Base-by-base conservation (phyloP, 2,113 vertebrate genomes). In the Hippoglossus stenolepis region DNA sequence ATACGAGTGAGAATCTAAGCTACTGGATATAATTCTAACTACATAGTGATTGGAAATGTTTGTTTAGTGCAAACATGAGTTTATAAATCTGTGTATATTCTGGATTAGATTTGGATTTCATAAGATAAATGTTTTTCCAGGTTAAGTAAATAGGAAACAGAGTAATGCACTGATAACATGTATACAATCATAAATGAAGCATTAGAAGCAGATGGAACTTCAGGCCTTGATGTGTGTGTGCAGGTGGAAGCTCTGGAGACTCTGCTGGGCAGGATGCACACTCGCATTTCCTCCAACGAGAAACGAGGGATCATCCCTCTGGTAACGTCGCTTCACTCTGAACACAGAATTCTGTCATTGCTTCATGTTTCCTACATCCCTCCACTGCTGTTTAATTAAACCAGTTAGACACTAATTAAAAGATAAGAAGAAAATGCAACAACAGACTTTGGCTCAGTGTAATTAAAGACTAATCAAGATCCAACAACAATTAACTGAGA, bases 181-280 rank as follows among this genome's bases (percentile, higher is more conserved):
- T 5, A 28, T 4, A 28, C 7, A 8, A 9, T 35, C 7, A 2
- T 35, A 0, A 8, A 8, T 35, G 31, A 35, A 35, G 31, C 1
- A 8, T 35, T 35, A 8, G 31, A 35, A 35, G 6, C 31, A 1
- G 31, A 35, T 35, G 31, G 28, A 35, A 8, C 31, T 35, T 35
- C 31, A 35, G 31, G 31, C 31, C 28, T 28, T 3, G 43, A 18
- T 59, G 38, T 63, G 26, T 47, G 4, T 7, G 64, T 40, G 17
- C 83, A 95, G 94, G 60, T 94, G 0, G 95, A 95, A 5, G 93
- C 91, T 0, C 89, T 96, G 89, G 91, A 93, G 64, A 86, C 83
- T 70, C 75, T 96, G 56, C 75, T 95, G 77, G 92, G 83, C 15
- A 85, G 76, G 82, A 87, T 91, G 79, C 87, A 93, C 1, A 74